Evolutionary conservation across 2,113 vertebrate species (phyloP), one percentile per base, ranked within the genome.

Genomic region (Alethe castanea): DNA sequence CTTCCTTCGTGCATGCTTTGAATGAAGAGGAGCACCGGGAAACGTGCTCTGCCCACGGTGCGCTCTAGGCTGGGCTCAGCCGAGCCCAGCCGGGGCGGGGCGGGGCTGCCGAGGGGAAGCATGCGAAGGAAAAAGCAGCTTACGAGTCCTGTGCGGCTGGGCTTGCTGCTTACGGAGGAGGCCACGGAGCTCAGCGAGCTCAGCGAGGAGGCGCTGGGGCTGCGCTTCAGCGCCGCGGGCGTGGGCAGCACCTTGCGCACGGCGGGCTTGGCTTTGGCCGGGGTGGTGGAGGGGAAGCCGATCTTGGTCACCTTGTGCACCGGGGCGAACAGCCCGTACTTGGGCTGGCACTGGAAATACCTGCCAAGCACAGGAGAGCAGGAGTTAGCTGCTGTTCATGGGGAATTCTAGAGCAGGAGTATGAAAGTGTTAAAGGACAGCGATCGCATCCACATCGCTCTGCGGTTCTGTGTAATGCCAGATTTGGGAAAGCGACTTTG

Each of bases 261-360:
- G 0, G 99, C 97, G 1, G 99, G 97, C 95, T 99, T 99, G 40
- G 99, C 98, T 96, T 99, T 99, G 64, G 99, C 99, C 25, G 99
- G 98, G 0, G 99, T 99, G 6, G 99, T 99, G 23, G 99, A 99
- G 0, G 99, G 99, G 96, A 99, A 99, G 59, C 99, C 99, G 12
- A 99, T 99, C 81, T 98, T 99, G 15, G 99, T 99, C 60, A 99
- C 99, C 97, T 99, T 99, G 97, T 99, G 99, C 59, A 99, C 99
- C 2, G 99, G 99, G 67, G 99, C 99, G 88, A 99, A 99, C n/a
- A 99, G 97, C 56, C 99, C 99, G 9, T 99, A 99, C 94, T 98
- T 99, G 90, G 99, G 98, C 87, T 99, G 99, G 92, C 99, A 99
- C 93, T 99, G 99, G 97, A 99, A 99, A 97, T 99, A 99, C 96